These are phyloP conservation scores for Athene noctua DNA, from an alignment of 2,113 vertebrate species.

Conservation along the genomic window DNA sequence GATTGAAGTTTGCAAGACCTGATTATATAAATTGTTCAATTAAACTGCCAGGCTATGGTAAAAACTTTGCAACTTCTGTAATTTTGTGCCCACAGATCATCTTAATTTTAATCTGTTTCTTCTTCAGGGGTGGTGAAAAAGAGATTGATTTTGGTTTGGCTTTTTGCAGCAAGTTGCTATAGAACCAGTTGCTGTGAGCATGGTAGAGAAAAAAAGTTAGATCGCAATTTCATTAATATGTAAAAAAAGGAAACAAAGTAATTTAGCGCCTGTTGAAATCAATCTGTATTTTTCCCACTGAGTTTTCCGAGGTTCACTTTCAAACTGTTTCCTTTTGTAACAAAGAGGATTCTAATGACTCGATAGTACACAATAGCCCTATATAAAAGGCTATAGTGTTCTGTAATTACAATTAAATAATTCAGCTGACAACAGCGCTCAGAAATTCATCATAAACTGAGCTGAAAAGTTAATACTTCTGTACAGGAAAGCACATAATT, in stretches of 20 bases:
- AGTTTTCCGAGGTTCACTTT: neutral
- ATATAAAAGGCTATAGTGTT: conserved; percentile 14
- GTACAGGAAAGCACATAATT: neutral
- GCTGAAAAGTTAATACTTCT: conserved; percentile 45
- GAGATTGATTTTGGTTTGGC: neutral
- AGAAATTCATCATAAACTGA: conserved; percentile 12
- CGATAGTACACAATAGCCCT: neutral
- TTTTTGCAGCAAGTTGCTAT: neutral
- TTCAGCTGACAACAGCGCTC: conserved; percentile 3
- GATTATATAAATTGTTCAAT: neutral
- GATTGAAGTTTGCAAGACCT: neutral
- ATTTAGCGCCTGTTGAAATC: neutral
- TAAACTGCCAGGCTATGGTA: neutral
- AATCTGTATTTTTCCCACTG: neutral
- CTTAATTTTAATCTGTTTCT: neutral
- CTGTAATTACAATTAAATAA: conserved; percentile 34
- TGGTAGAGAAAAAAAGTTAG: neutral
- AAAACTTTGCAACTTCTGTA: neutral
- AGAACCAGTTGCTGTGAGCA: neutral
- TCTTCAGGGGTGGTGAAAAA: neutral
- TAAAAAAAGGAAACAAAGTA: neutral
- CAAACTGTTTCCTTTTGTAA: neutral
- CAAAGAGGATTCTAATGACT: neutral
- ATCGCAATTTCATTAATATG: neutral
- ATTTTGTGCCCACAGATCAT: neutral